phyloP scores from a whole-genome alignment of 2,888 invertebrate genomes.

The Trichogramma dendrolimi region DNA sequence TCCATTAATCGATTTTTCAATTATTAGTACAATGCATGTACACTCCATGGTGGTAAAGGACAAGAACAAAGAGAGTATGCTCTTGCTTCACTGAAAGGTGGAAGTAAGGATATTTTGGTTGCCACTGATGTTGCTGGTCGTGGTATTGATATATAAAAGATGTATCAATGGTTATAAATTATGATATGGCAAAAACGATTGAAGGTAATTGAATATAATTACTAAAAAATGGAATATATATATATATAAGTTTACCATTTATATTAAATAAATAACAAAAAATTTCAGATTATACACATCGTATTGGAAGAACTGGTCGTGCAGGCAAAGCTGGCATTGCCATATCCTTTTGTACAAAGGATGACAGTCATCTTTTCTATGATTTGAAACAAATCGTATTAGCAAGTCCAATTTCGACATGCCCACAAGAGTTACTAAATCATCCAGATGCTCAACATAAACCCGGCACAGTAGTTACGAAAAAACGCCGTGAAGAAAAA shows the following conservation, averaged over 20 bases:
- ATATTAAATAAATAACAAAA: background rate
- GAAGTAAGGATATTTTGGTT: conserved; percentile 95
- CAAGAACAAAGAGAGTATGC: conserved; percentile 99
- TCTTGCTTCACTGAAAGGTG: conserved; percentile 90
- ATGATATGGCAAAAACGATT: conserved; percentile 99
- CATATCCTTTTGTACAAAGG: conserved; percentile 94
- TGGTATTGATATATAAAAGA: conserved; percentile 99
- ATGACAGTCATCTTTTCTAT: conserved; percentile 91
- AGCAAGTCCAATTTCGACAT: conserved; percentile 86
- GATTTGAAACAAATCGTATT: conserved; percentile 91
- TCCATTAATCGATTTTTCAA: conserved; percentile 14
- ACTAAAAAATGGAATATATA: background rate
- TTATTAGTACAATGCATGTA: conserved; percentile 83
- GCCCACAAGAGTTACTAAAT: conserved; percentile 94
- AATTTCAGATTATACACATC: conserved; percentile 81
- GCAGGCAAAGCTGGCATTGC: conserved; percentile 97
- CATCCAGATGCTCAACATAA: conserved; percentile 98
- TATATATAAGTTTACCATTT: conserved; percentile 3
- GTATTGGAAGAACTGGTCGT: conserved; percentile 98
- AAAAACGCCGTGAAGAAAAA: conserved; percentile 89
- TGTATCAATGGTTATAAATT: conserved; percentile 97
- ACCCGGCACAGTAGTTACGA: conserved; percentile 91
- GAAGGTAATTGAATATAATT: conserved; percentile 62
- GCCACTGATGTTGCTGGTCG: conserved; percentile 99
- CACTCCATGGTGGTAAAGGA: conserved; percentile 98